Evolutionary conservation across 2,113 vertebrate genomes (phyloP).

Genomic region (Leucosticte australis): DNA sequence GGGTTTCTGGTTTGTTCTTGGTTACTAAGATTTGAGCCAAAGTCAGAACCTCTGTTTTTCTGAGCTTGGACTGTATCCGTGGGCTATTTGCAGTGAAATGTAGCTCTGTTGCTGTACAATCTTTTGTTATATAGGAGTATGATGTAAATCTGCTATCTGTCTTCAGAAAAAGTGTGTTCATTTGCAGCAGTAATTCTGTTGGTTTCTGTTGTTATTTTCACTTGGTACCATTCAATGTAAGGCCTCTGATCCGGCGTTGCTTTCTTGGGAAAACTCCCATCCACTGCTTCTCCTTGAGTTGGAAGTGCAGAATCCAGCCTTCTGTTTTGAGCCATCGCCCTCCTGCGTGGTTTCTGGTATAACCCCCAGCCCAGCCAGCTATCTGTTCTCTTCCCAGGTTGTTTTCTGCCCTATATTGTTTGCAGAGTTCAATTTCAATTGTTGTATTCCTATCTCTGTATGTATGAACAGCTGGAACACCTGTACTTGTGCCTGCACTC

Average conservation of each 20-base stretch:
- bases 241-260: not conserved
- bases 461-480: constrained; percentile 50
- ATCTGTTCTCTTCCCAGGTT: constrained; percentile 21
- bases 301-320: not conserved
- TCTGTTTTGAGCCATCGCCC: not conserved
- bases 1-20: constrained; percentile 61
- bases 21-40: constrained; percentile 50
- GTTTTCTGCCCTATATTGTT: constrained; percentile 29
- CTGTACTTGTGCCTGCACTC: constrained; percentile 67
- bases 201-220: constrained; percentile 39
- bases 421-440: constrained; percentile 64
- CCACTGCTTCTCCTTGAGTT: not conserved
- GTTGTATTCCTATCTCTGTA: constrained; percentile 78
- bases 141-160: constrained; percentile 46
- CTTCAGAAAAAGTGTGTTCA: constrained; percentile 59
- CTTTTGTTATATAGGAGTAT: constrained; percentile 37
- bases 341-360: not conserved
- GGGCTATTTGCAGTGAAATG: constrained; percentile 44
- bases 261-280: not conserved
- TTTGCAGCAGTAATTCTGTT: constrained; percentile 54
- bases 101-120: constrained; percentile 35
- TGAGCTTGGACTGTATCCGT: constrained; percentile 51
- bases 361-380: not conserved
- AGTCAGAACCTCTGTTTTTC: constrained; percentile 46
- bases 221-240: not conserved